Base-by-base conservation (phyloP, 2,888 invertebrate genomes). In the Pemphredon lugubris region DNA sequence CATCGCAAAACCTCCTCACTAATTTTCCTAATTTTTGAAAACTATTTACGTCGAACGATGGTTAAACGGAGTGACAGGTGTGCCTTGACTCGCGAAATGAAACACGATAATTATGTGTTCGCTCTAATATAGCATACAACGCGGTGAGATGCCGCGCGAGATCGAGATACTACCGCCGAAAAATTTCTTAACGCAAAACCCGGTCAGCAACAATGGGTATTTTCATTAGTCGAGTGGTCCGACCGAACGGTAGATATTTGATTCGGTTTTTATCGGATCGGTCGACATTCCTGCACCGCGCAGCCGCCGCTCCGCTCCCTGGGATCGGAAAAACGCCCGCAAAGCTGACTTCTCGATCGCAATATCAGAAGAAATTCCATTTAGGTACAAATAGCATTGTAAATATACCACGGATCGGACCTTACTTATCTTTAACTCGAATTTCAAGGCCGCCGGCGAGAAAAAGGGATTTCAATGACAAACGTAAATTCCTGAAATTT, bases 251-350 rank as follows among this genome's bases (percentile, higher is more conserved):
- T 74, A 73, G 79, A 79, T 83, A 83, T 84, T 84, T 82, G 82
- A 83, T 83, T 77, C 80, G 81, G 82, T 84, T 84, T 84, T 84
- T 84, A 84, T 83, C 79, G 75, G 82, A 64, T 76, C 71, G 77
- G 58, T 67, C 80, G 77, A 75, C 84, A 84, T 84, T 84, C 84
- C 84, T 60, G 63, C 42, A n/a, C 77, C 54, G 74, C 74, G 76
- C 74, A 57, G 61, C 54, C 72, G 61, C 54, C 72, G 82, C 73
- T 75, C 70, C 74, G 75, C 75, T 77, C 78, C 76, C 73, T 73
- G 79, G 76, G 74, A 77, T 76, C 76, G 84, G 84, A 84, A 84
- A 84, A 84, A 84, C 84, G 68, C 42, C 51, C 70, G 63, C 74
- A 58, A 59, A 67, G 68, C 70, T 60, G 63, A 51, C 65, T 66